Conservation (phyloP, 2,113 vertebrate species). For the Microtus ochrogaster region DNA sequence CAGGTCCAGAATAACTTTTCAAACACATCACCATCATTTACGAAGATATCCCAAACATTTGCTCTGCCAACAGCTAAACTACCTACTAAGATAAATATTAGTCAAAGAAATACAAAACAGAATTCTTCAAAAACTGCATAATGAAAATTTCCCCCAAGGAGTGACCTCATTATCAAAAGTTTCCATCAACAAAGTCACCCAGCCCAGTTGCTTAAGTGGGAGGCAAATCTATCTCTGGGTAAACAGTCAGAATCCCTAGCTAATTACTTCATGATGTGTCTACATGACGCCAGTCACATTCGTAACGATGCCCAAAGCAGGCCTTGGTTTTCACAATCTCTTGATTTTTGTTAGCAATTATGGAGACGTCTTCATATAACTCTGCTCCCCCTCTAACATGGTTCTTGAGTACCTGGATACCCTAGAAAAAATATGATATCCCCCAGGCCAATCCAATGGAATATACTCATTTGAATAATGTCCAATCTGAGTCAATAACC, state of each 20-base stretch:
- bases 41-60: background rate
- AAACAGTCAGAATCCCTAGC: background rate
- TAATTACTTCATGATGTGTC: background rate
- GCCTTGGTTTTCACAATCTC: background rate
- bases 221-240: background rate
- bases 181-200: slow-evolving; percentile 7
- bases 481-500: background rate
- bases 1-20: background rate
- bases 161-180: background rate
- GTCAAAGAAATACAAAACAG: background rate
- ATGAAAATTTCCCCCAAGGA: slow-evolving; percentile 2
- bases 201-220: background rate
- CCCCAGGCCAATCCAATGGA: background rate
- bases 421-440: background rate
- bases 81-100: slow-evolving; percentile 37
- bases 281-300: background rate
- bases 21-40: background rate
- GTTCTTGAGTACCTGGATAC: background rate
- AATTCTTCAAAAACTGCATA: slow-evolving; percentile 20
- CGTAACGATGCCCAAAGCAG: background rate
- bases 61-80: background rate
- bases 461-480: background rate
- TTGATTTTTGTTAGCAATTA: background rate
- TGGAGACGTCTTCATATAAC: background rate
- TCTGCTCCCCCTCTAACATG: background rate